Evolutionary conservation across 2,888 invertebrate species (phyloP).

Genomic region (Pseudanteris insignis): DNA sequence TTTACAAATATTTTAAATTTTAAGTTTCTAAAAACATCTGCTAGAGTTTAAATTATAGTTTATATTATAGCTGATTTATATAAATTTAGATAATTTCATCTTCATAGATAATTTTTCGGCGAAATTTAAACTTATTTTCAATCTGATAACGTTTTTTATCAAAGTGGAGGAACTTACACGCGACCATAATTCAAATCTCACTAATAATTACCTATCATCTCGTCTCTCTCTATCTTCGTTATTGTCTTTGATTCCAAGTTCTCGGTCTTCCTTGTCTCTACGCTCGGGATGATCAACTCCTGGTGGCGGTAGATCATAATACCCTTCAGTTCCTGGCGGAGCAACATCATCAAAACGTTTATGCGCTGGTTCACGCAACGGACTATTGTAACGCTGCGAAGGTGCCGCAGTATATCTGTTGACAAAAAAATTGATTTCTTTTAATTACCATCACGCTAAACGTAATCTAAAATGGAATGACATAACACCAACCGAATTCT

Average conservation of each 20-base stretch:
- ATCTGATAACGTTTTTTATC: too few relatives aligned
- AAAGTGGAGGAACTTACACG: too few relatives aligned
- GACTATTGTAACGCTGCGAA: slow-evolving; percentile 53
- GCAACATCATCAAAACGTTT: slow-evolving; percentile 65
- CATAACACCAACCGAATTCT: slow-evolving; percentile 17
- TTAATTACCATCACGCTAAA: slow-evolving; percentile 1
- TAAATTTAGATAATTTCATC: too few relatives aligned
- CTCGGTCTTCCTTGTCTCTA: slow-evolving; percentile 58
- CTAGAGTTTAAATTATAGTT: too few relatives aligned
- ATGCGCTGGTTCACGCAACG: slow-evolving; percentile 53
- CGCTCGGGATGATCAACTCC: slow-evolving; percentile 62
- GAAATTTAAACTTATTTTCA: too few relatives aligned
- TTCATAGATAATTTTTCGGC: too few relatives aligned
- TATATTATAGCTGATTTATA: too few relatives aligned
- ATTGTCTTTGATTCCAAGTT: slow-evolving; percentile 58
- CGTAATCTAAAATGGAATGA: slow-evolving; percentile 4
- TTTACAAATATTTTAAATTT: too few relatives aligned
- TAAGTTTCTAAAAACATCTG: too few relatives aligned
- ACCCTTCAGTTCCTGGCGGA: slow-evolving; percentile 68
- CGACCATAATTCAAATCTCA: too few relatives aligned
- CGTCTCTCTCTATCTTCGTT: slow-evolving; percentile 55
- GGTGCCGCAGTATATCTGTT: slow-evolving; percentile 60
- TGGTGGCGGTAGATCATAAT: slow-evolving; percentile 63
- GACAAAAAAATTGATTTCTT: slow-evolving; percentile 49
- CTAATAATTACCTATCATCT: slow-evolving; percentile 59